These are phyloP conservation scores for Stegophylla sp. DNA, from an alignment of 2,888 invertebrate genomes.

Conservation along the genomic window DNA sequence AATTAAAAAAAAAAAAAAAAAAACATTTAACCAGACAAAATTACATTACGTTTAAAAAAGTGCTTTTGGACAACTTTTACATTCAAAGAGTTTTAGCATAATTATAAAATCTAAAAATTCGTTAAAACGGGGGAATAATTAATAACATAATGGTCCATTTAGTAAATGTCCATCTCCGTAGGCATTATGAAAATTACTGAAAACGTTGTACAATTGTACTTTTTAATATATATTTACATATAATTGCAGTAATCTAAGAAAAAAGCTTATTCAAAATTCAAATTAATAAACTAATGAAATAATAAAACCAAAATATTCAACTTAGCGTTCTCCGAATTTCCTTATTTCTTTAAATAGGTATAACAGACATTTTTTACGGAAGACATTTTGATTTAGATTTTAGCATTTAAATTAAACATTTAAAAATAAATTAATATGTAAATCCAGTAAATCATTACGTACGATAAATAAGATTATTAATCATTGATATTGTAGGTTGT, in stretches of 20 bases:
- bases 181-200: not conserved
- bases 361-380: not conserved
- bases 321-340: too few relatives aligned
- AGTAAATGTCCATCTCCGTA: not conserved
- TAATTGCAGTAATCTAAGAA: not conserved
- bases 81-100: constrained; percentile 1
- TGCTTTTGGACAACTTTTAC: constrained; percentile 19
- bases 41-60: not conserved
- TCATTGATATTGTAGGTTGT: not conserved
- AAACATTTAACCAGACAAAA: constrained; percentile 17
- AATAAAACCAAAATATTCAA: too few relatives aligned
- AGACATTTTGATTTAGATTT: not conserved
- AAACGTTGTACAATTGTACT: not conserved
- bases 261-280: not conserved
- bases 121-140: not conserved
- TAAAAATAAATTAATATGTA: not conserved
- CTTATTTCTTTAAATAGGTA: not conserved
- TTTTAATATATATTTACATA: not conserved
- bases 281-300: not conserved
- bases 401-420: not conserved
- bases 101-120: constrained; percentile 13
- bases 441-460: not conserved
- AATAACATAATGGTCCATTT: not conserved
- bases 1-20: constrained; percentile 16
- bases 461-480: not conserved